phyloP scores from a whole-genome alignment of 2,888 invertebrate genomes.

The Dicycla oo region DNA sequence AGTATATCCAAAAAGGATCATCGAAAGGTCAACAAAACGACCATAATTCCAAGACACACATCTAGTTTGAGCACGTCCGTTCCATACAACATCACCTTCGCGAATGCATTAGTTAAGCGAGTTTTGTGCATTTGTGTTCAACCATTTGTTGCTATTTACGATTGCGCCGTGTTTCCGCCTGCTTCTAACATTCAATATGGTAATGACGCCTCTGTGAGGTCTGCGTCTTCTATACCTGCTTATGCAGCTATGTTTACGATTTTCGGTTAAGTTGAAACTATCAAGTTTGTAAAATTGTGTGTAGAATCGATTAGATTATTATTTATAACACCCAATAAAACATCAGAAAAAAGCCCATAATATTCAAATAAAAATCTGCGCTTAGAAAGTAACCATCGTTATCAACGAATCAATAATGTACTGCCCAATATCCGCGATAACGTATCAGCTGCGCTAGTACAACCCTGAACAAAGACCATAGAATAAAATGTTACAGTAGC shows the following conservation, averaged over 20 bases:
- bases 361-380: constrained; percentile 81
- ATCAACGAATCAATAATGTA: constrained; percentile 88
- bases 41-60: constrained; percentile 42
- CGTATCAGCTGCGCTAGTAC: constrained; percentile 74
- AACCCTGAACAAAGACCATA: constrained; percentile 78
- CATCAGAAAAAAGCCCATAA: constrained; percentile 56
- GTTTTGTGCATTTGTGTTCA: constrained; percentile 77
- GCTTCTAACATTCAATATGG: constrained; percentile 65
- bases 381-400: constrained; percentile 78
- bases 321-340: constrained; percentile 57
- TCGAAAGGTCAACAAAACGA: constrained; percentile 40
- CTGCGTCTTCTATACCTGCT: constrained; percentile 31
- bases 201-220: constrained; percentile 65
- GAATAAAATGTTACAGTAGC: constrained; percentile 74
- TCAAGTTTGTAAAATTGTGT: constrained; percentile 19
- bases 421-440: constrained; percentile 81
- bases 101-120: constrained; percentile 82
- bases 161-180: constrained; percentile 73
- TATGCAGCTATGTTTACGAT: constrained; percentile 30
- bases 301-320: constrained; percentile 45
- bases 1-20: constrained; percentile 14
- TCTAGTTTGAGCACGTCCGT: constrained; percentile 50
- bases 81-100: constrained; percentile 74
- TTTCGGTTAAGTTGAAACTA: constrained; percentile 18
- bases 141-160: constrained; percentile 77